Evolutionary conservation across 2,888 invertebrate species (phyloP), one percentile per base, ranked within the genome.

Genomic region (Zhuqinia jingwanae): DNA sequence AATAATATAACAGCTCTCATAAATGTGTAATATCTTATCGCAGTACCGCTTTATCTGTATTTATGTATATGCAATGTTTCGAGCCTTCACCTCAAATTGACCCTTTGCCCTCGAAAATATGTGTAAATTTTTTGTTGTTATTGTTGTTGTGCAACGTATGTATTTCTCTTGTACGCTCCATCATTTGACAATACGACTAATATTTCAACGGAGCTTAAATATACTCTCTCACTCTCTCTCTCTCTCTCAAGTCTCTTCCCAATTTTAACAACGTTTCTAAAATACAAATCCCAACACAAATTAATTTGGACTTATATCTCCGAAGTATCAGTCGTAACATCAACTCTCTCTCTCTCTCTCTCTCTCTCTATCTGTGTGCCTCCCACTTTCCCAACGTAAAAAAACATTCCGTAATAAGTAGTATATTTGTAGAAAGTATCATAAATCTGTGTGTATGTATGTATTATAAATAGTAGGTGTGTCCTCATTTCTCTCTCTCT

Each of bases 61-160:
- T 50, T 50, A 2, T n/a, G 3, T 50, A 8, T 50, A 2, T 36
- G 36, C 36, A 36, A 8, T 36, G 36, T 36, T 77, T 87, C 81
- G 81, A 81, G 77, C 81, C 81, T 82, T 87, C 81, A 87, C 86
- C 86, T 82, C 60, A 25, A 63, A 75, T 65, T 87, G 42, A 77
- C 56, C 86, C 86, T 75, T 70, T 86, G 80, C 85, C 86, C 68
- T 81, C 42, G 22, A 68, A 81, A 58, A 77, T 70, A 70, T 82
- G 68, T 42, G 36, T n/a, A 65, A 15, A 30, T 36, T 6, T 20
- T 17, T 36, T 13, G n/a, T 1, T 17, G 6, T n/a, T n/a, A n/a
- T n/a, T n/a, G n/a, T n/a, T n/a, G n/a, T n/a, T 63, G n/a, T 63
- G 63, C n/a, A 63, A 15, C 6, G 13, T 25, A n/a, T 10, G 58